phyloP scores from a whole-genome alignment of 2,113 vertebrate genomes.

The Anguilla rostrata region DNA sequence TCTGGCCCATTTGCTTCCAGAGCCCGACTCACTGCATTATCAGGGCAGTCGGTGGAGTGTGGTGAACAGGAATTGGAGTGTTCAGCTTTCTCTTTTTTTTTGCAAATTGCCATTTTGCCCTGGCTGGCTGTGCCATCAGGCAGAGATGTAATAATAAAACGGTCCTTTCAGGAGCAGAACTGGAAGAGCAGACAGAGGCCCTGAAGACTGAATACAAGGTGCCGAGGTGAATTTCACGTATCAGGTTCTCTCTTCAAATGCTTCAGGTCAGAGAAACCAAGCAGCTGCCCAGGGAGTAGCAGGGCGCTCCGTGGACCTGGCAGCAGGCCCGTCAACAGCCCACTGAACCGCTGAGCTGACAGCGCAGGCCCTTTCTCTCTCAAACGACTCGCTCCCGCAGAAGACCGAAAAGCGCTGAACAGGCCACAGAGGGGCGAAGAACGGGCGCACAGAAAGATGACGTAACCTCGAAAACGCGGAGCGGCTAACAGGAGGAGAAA shows the following conservation, averaged over 20 bases:
- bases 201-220: background rate
- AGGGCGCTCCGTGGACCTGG: background rate
- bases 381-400: background rate
- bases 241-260: background rate
- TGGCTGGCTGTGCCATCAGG: background rate
- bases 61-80: background rate
- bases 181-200: background rate
- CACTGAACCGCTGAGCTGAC: conserved; percentile 24
- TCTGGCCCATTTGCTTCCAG: background rate
- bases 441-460: background rate
- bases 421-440: background rate
- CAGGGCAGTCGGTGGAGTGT: background rate
- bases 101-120: background rate
- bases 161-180: background rate
- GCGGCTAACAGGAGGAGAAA: background rate
- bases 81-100: background rate
- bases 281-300: background rate
- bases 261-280: background rate
- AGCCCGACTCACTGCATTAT: background rate
- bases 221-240: background rate
- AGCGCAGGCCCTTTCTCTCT: conserved; percentile 11
- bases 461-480: background rate
- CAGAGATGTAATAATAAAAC: background rate
- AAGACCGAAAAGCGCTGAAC: background rate
- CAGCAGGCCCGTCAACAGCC: background rate